Conservation (phyloP, 2,797 vertebrate genomes). For the Spheniscus humboldti region DNA sequence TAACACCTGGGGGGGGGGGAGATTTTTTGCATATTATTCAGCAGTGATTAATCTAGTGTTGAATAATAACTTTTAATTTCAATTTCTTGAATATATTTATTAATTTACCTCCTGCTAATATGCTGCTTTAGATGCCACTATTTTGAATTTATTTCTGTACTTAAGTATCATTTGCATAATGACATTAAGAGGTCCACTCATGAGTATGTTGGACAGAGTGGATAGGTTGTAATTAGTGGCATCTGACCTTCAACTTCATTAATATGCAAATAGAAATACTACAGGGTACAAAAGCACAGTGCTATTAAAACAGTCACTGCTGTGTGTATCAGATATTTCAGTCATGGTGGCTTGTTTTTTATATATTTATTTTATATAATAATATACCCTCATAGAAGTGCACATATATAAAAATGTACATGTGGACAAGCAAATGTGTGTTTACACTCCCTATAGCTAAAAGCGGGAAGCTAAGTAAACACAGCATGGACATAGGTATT, state of each 20-base stretch:
- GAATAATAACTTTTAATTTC: constrained; percentile 75
- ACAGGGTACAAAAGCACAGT: constrained; percentile 78
- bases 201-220: constrained; percentile 87
- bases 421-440: neutral
- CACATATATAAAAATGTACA: neutral
- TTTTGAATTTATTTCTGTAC: constrained; percentile 81
- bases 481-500: neutral
- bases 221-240: constrained; percentile 93
- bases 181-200: constrained; percentile 87
- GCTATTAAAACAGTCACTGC: neutral
- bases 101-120: constrained; percentile 79
- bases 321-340: neutral
- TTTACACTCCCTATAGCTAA: neutral
- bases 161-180: constrained; percentile 92
- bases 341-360: neutral
- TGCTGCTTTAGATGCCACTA: constrained; percentile 71
- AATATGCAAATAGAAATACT: constrained; percentile 92
- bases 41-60: constrained; percentile 69
- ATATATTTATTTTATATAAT: neutral
- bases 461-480: neutral
- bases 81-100: constrained; percentile 75
- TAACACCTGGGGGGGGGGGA: neutral
- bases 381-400: accelerated
- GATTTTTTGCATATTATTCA: constrained; percentile 25
- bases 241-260: constrained; percentile 96